Conservation (phyloP, 2,888 invertebrate genomes). For the Tortricodes alternella region DNA sequence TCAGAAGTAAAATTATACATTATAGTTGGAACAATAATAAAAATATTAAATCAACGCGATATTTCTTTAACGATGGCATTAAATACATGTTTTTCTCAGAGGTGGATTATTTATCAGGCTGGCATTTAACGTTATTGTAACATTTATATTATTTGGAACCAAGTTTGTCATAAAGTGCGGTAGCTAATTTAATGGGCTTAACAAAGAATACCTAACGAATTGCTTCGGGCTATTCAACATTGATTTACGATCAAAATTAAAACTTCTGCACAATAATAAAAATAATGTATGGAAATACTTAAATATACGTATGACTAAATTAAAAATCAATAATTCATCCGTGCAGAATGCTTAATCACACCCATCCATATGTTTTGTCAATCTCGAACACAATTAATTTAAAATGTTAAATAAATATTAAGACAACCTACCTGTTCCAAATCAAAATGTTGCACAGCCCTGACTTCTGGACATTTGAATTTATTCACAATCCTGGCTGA, state of each 20-base stretch:
- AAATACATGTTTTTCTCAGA: too few relatives aligned
- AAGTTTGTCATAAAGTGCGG: neutral
- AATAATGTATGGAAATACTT: too few relatives aligned
- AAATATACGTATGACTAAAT: too few relatives aligned
- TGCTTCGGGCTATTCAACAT: constrained; percentile 1
- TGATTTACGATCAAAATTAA: constrained; percentile 9
- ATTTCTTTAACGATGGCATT: too few relatives aligned
- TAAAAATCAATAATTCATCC: too few relatives aligned
- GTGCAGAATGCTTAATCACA: too few relatives aligned
- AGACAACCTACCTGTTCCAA: constrained; percentile 83
- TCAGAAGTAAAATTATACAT: too few relatives aligned
- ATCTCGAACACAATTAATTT: neutral
- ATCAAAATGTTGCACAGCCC: constrained; percentile 90
- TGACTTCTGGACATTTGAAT: constrained; percentile 89
- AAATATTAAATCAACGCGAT: too few relatives aligned
- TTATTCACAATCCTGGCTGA: constrained; percentile 79
- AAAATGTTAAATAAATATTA: neutral
- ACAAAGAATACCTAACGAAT: neutral
- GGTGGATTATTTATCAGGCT: neutral
- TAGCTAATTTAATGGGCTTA: neutral
- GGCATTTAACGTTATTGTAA: neutral
- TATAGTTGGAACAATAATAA: too few relatives aligned
- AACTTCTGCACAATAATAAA: too few relatives aligned
- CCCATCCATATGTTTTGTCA: too few relatives aligned
- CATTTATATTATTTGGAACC: neutral